Base-by-base conservation (phyloP, 2,888 invertebrate species). In the Terebella lapidaria region DNA sequence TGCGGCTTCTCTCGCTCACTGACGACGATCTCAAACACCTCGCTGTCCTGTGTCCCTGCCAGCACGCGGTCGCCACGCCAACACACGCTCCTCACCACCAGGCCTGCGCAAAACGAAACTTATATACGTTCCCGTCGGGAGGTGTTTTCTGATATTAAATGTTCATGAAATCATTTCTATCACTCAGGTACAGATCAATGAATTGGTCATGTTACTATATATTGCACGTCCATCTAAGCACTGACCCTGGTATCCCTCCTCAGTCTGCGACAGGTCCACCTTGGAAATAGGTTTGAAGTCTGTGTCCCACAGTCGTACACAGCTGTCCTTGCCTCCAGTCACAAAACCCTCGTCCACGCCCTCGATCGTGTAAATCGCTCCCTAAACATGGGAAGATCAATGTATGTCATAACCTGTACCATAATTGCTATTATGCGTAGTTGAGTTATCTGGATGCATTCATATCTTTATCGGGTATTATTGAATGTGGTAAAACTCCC, bases 311-410 rank as follows among this genome's bases (percentile, higher is more conserved):
- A 80, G 63, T 65, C 68, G 72, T n/a, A 73, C 72, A 24, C 58
- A 51, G 1, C 79, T 77, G 71, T 81, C 80, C 63, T 80, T 80
- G n/a, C 79, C 75, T 25, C 80, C 79, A 27, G 75, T 73, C 3
- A 70, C 72, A 71, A 70, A 80, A 0, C 79, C 79, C 35, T 77
- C 76, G 22, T 74, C 73, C n/a, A 67, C 63, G 59, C 69, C 69
- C 51, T 74, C 74, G 58, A 80, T 64, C 3, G 76, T 68, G 63
- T 72, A 79, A 2, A 80, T 66, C 20, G 75, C 71, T 28, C 77
- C 79, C 79, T 79, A 58, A 49, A 18, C 5, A 49, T 10, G 22
- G 5, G 18, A 49, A 20, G 5, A n/a, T n/a, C n/a, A n/a, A n/a
- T n/a, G n/a, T n/a, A n/a, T n/a, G n/a, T n/a, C n/a, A n/a, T n/a